Evolutionary conservation across 2,797 vertebrate species (phyloP).

Genomic region (Hylomyscus alleni): DNA sequence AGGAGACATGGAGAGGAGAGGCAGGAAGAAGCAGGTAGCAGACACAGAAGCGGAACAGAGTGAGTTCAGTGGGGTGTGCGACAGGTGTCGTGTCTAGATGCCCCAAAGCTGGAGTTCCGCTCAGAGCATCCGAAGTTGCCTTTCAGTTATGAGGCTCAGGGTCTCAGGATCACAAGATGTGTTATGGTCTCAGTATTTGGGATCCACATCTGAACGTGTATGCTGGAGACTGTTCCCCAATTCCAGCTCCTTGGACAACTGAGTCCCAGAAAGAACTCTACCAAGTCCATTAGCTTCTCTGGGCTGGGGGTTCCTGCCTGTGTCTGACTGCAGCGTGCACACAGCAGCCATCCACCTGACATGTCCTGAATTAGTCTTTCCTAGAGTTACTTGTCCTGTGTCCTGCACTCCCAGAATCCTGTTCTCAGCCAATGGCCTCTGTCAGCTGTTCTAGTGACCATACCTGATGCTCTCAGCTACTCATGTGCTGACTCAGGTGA

Average conservation of each 20-base stretch:
- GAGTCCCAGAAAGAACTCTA: neutral
- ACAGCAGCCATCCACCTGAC: neutral
- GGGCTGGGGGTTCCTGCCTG: neutral
- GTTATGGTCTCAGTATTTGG: neutral
- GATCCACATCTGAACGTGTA: neutral
- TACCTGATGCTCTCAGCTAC: neutral
- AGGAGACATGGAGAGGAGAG: neutral
- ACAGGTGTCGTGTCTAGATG: neutral
- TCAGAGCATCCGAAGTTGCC: neutral
- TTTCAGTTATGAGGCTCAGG: neutral
- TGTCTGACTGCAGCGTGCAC: neutral
- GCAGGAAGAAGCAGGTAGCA: neutral
- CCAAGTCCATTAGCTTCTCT: neutral
- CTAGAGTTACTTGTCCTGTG: neutral
- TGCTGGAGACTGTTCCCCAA: neutral
- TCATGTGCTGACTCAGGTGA: neutral
- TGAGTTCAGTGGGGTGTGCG: neutral
- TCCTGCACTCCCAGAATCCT: neutral
- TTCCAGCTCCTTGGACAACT: neutral
- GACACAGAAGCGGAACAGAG: neutral
- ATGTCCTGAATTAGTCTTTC: neutral
- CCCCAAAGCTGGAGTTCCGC: neutral
- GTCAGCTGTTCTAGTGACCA: neutral
- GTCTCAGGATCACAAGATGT: neutral
- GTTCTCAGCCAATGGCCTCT: neutral